A percentile compares a stretch with the other conserved stretches of the same genome.
phyloP scores from a whole-genome alignment of 2,888 invertebrate species.

The Ypsolopha scabrella region DNA sequence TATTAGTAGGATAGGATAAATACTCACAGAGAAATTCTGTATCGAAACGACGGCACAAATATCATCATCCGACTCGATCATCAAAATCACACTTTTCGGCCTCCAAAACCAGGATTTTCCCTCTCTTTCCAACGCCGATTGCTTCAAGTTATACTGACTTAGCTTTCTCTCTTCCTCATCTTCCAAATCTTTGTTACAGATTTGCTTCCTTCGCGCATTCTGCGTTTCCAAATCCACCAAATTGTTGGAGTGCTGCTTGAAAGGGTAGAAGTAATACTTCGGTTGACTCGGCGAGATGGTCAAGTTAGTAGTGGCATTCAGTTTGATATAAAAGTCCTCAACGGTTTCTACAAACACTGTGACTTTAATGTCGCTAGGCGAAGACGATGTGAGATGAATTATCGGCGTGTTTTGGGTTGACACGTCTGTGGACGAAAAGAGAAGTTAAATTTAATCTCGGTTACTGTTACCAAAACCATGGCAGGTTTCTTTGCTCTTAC shows the following conservation, averaged over 20 bases:
- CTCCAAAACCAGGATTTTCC: constrained; percentile 36
- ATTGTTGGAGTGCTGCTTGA: constrained; percentile 39
- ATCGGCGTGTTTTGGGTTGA: constrained; percentile 65
- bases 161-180: constrained; percentile 19
- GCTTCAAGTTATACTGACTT: constrained; percentile 19
- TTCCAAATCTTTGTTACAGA: constrained; percentile 62
- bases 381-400: constrained; percentile 78
- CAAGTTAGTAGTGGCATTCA: constrained; percentile 48
- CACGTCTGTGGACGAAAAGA: constrained; percentile 32
- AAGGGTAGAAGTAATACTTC: constrained; percentile 67
- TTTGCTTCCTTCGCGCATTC: constrained; percentile 55
- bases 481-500: no score
- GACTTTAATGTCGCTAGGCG: constrained; percentile 66
- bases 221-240: constrained; percentile 31
- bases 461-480: background rate
- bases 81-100: constrained; percentile 69
- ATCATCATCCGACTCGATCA: constrained; percentile 74
- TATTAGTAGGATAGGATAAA: no score
- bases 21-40: constrained; percentile 77
- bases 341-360: constrained; percentile 70
- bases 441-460: background rate
- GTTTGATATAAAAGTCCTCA: constrained; percentile 67
- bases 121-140: constrained; percentile 18
- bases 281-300: constrained; percentile 59
- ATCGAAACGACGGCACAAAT: constrained; percentile 84